A percentile compares a stretch with the other conserved stretches of the same genome.
phyloP scores from a whole-genome alignment of 2,113 vertebrate genomes.

The Pungitius pungitius region DNA sequence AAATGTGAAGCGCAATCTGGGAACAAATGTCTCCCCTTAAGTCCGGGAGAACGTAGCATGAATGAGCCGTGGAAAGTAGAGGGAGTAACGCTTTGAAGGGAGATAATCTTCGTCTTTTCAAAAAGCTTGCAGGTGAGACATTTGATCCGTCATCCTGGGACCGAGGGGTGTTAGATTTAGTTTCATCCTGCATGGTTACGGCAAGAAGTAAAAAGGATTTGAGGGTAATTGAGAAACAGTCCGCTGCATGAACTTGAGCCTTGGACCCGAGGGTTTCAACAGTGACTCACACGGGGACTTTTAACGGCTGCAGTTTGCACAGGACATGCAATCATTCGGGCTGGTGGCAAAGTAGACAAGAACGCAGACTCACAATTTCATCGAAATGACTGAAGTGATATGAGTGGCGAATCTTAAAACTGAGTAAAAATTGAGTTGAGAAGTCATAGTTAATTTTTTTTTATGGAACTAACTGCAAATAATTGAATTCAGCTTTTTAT shows the following conservation, averaged over 20 bases:
- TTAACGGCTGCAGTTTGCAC: conserved; percentile 26
- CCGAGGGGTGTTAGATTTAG: conserved; percentile 42
- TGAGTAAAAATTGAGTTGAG: conserved; percentile 18
- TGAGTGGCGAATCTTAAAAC: conserved; percentile 3
- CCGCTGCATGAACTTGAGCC: conserved; percentile 52
- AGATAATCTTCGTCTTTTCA: conserved; percentile 40
- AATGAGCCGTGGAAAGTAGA: conserved; percentile 40
- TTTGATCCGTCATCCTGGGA: conserved; percentile 46
- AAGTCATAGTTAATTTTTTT: neutral
- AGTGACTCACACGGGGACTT: conserved; percentile 30
- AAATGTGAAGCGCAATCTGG: conserved; percentile 72
- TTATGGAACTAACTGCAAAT: too few relatives aligned
- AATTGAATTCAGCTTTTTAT: too few relatives aligned
- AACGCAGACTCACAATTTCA: neutral
- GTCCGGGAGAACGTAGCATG: conserved; percentile 55
- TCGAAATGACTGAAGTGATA: neutral
- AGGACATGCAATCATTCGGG: conserved; percentile 53
- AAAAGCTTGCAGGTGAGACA: conserved; percentile 43
- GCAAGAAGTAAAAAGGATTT: conserved; percentile 35
- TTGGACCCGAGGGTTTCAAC: conserved; percentile 32
- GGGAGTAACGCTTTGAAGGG: conserved; percentile 36
- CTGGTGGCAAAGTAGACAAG: conserved; percentile 11
- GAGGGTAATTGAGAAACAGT: conserved; percentile 30
- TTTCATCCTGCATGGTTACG: conserved; percentile 41
- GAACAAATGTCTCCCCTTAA: conserved; percentile 47